These are phyloP conservation scores for Prorops nasuta DNA, from an alignment of 1,140 invertebrate genomes.

Conservation along the genomic window DNA sequence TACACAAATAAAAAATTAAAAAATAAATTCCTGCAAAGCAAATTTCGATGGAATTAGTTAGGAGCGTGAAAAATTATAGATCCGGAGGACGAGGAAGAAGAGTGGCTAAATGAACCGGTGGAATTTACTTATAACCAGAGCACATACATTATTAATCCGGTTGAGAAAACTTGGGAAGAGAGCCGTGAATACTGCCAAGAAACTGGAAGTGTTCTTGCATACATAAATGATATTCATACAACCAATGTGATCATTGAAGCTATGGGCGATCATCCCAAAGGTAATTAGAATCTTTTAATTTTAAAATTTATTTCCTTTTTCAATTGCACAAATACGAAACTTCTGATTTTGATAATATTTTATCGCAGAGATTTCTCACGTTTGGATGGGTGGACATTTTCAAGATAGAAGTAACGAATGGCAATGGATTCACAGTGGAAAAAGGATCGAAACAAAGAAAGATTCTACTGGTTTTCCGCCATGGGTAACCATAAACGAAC, in stretches of 20 bases:
- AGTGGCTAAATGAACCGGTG: constrained; percentile 30
- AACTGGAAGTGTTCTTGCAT: constrained; percentile 26
- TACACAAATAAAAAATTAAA: too few species aligned
- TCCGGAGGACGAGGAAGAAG: constrained; percentile 28
- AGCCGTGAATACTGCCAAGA: constrained; percentile 25
- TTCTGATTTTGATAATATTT: neutral
- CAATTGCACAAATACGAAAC: constrained; percentile 1
- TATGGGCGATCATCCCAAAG: constrained; percentile 38
- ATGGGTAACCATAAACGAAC: constrained; percentile 21
- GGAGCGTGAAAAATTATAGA: constrained; percentile 16
- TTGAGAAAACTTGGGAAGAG: constrained; percentile 30
- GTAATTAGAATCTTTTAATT: constrained; percentile 15
- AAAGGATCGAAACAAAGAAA: constrained; percentile 19
- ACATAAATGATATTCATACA: constrained; percentile 20
- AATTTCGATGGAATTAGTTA: neutral
- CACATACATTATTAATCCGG: constrained; percentile 30
- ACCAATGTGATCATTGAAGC: constrained; percentile 29
- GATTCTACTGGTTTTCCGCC: constrained; percentile 23
- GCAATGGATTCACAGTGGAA: constrained; percentile 26
- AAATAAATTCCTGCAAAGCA: too few species aligned
- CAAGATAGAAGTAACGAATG: constrained; percentile 21
- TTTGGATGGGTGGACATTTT: constrained; percentile 28
- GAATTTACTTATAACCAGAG: constrained; percentile 28
- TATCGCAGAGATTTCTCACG: constrained; percentile 24
- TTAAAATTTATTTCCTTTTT: too few species aligned